Evolutionary conservation across 2,888 invertebrate species (phyloP).

Genomic region (Phortica okadai): DNA sequence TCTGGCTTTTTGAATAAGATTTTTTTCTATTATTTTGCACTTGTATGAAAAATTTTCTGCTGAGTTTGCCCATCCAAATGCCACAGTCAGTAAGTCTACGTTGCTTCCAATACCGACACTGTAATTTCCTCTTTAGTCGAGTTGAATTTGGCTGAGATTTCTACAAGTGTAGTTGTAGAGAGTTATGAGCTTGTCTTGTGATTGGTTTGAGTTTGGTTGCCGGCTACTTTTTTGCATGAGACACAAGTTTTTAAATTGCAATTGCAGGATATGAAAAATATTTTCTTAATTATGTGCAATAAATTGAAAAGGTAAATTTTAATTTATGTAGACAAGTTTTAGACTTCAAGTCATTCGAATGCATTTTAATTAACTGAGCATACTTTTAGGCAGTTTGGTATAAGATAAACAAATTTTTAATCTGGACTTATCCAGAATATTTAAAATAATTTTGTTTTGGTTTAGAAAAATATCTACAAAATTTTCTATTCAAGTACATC

Average conservation of each 20-base stretch:
- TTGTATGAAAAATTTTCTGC: not conserved
- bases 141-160: conserved; percentile 11
- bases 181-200: not conserved
- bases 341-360: too few relatives aligned
- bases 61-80: not conserved
- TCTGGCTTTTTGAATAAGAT: not conserved
- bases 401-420: too few relatives aligned
- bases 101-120: conserved; percentile 6
- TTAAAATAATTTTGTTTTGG: too few relatives aligned
- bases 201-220: not conserved
- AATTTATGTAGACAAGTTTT: conserved; percentile 26
- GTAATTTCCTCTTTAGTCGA: conserved; percentile 22
- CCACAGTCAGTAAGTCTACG: conserved; percentile 3
- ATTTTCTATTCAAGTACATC: conserved; percentile 49
- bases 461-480: conserved; percentile 25
- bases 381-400: too few relatives aligned
- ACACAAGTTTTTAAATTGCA: conserved; percentile 52
- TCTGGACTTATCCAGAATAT: too few relatives aligned
- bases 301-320: conserved; percentile 50
- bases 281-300: conserved; percentile 59
- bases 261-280: conserved; percentile 62
- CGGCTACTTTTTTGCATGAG: conserved; percentile 29
- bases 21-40: conserved; percentile 14
- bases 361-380: too few relatives aligned
- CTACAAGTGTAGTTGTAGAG: not conserved